Base-by-base conservation (phyloP, 2,797 vertebrate species). In the Menidia menidia region DNA sequence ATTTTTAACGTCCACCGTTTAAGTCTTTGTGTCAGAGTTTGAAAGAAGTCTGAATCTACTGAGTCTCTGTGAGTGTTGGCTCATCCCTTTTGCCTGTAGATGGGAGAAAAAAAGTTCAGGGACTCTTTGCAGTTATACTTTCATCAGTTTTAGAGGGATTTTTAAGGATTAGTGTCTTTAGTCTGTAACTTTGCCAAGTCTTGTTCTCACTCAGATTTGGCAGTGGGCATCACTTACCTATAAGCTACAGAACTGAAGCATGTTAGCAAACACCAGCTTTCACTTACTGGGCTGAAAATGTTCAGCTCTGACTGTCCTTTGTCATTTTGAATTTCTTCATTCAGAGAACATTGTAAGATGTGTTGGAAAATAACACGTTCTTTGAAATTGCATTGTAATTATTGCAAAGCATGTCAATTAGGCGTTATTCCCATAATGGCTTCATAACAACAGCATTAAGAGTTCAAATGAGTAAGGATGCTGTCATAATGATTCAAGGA, bases 1-100 rank as follows among this genome's bases (percentile, higher is more conserved):
- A 68, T 60, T 52, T 8, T 74, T 88, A 75, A 66, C 78, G 56
- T 42, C 59, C 59, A 75, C 65, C 51, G 60, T 65, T 77, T 75
- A 43, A 68, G 60, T 59, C 66, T 59, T 33, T 67, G 75, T 59
- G 30, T 4, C 6, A 77, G 59, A 39, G 35, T 39, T 39, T 62
- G 51, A 43, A 25, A 78, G 64, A 72, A 58, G 73, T 65, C 65
- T 68, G 50, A 73, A 60, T 65, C 39, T 61, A 30, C 69, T 71
- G 73, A 78, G 74, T 70, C 63, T 64, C 61, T 65, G 59, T 65
- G 12, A 74, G 71, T 75, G 64, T 75, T 59, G 44, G 78, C 65
- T 25, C 68, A 48, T 56, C 73, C 55, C 51, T 71, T 42, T 77
- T 25, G 64, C 44, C 76, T 76, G 68, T 48, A 50, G 60, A 71